phyloP scores from a whole-genome alignment of 2,797 vertebrate genomes.

The Halcyon chelicuti region DNA sequence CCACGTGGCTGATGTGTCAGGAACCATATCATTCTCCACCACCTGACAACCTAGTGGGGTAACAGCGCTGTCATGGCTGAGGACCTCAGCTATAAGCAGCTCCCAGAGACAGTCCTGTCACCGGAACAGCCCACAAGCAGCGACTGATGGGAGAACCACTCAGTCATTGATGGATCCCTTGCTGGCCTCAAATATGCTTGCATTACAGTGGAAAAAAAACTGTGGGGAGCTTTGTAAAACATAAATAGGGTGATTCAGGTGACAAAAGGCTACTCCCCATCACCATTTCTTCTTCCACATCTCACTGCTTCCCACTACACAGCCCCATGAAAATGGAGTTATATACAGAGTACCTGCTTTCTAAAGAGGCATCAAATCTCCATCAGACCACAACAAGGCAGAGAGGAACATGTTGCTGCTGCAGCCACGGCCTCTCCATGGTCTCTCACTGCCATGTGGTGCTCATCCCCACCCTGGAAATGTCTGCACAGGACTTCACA shows the following conservation, averaged over 20 bases:
- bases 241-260: background rate
- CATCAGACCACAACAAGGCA: background rate
- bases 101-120: background rate
- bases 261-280: background rate
- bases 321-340: background rate
- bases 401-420: background rate
- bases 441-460: background rate
- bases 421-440: background rate
- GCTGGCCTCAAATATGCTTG: background rate
- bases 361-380: background rate
- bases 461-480: background rate
- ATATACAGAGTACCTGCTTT: background rate
- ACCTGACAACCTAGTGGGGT: background rate
- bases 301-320: background rate
- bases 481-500: fast-evolving
- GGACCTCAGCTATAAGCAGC: background rate
- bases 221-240: background rate
- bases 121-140: background rate
- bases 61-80: background rate
- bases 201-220: background rate
- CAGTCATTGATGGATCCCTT: background rate
- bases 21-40: background rate
- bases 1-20: background rate
- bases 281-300: background rate
- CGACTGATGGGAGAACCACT: background rate